Evolutionary conservation across 2,113 vertebrate genomes (phyloP).

Genomic region (Pelobates fuscus): DNA sequence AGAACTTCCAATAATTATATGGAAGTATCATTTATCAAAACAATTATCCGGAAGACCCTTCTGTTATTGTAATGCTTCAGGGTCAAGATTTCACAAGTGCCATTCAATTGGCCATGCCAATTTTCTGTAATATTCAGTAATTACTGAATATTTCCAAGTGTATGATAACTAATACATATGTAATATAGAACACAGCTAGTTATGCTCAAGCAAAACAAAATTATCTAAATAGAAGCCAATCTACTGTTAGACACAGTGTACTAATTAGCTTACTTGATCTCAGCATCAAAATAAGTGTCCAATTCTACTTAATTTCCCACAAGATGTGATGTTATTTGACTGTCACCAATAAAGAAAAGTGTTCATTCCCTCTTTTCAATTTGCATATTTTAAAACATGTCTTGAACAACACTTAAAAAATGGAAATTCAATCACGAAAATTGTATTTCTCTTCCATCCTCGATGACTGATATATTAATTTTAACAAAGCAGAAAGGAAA

Average conservation of each 20-base stretch:
- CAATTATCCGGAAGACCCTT: slow-evolving; percentile 28
- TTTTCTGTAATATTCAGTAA: slow-evolving; percentile 37
- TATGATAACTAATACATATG: slow-evolving; percentile 29
- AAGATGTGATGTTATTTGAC: slow-evolving; percentile 47
- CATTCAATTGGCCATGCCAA: slow-evolving; percentile 38
- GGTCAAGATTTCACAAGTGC: slow-evolving; percentile 34
- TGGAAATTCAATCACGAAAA: slow-evolving; percentile 33
- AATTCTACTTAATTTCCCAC: slow-evolving; percentile 45
- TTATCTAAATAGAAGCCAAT: slow-evolving; percentile 38
- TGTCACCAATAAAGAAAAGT: slow-evolving; percentile 47
- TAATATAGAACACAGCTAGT: background rate
- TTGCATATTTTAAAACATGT: slow-evolving; percentile 45
- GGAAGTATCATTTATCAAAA: background rate
- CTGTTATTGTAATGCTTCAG: slow-evolving; percentile 44
- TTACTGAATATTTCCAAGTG: slow-evolving; percentile 24
- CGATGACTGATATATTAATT: slow-evolving; percentile 36
- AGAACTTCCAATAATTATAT: slow-evolving; percentile 16
- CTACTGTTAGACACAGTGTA: slow-evolving; percentile 37
- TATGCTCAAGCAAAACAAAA: slow-evolving; percentile 47
- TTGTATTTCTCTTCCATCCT: slow-evolving; percentile 30
- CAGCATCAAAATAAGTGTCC: slow-evolving; percentile 35
- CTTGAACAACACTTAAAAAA: slow-evolving; percentile 37
- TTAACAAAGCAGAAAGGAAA: slow-evolving; percentile 20
- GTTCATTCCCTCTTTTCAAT: slow-evolving; percentile 38
- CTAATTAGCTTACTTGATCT: slow-evolving; percentile 41